Base-by-base conservation (phyloP, 1,140 invertebrate genomes). In the Pogonus chalceus region DNA sequence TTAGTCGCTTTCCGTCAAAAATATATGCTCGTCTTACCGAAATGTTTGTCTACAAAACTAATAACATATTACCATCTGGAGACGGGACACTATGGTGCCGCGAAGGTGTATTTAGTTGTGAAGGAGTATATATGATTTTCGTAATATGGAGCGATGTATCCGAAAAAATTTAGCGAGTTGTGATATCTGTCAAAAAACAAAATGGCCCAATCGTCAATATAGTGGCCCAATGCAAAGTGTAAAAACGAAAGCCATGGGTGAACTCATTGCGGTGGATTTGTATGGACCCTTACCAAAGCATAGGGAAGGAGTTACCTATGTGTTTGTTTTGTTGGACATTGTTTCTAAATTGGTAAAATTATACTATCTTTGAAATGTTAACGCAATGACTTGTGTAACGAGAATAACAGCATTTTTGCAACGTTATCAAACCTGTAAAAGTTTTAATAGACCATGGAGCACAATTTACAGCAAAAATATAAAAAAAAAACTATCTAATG, bases 21-120 rank as follows among this genome's bases (percentile, higher is more conserved):
- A 7, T 7, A 4, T 31, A 31, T 14, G 26, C 4, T 31, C 14
- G 26, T 14, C 7, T 4, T 31, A 31, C 26, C 26, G 14, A 4
- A 14, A 31, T 31, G 26, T 31, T 50, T 61, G 21, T 48, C 49
- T 31, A 26, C 35, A 49, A 35, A 52, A 7, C n/a, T 62, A 22
- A 51, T 59, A 46, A 22, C 23, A 14, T 52, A 59, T 20, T 39
- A 57, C 9, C 68, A 69, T 37, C 12, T 47, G 21, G 61, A 62
- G 49, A 62, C 62, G 49, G 67, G 65, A 1, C 68, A 70, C 58
- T 62, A 62, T 7, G 65, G 66, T 1, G 47, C 56, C 2, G 60
- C 58, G 22, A 69, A 69, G 58, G 58, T 65, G 9, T 54, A 62
- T 14, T 48, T 52, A n/a, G 62, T 65, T 37, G 9, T 70, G 3